Conservation (phyloP, 2,113 vertebrate species). For the Festucalex cinctus region DNA sequence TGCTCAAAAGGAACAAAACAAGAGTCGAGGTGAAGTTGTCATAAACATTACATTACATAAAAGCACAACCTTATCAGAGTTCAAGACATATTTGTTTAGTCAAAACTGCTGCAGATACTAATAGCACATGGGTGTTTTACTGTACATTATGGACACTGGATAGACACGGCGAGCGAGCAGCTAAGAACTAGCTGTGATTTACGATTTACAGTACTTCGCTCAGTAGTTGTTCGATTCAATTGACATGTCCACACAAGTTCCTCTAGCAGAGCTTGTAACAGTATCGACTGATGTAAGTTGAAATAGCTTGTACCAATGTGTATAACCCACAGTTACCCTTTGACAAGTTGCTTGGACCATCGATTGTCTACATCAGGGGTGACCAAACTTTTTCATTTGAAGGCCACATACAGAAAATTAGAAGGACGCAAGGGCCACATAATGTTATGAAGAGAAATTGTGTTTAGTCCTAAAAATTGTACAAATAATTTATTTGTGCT, state of each 20-base stretch:
- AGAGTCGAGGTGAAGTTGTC: slow-evolving; percentile 26
- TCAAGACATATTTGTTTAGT: not conserved
- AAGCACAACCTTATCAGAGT: slow-evolving; percentile 21
- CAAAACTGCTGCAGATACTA: not conserved
- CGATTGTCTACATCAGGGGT: too few relatives aligned
- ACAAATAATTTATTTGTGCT: too few relatives aligned
- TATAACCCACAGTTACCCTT: not conserved
- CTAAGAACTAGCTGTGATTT: not conserved
- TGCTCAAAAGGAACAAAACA: slow-evolving; percentile 40
- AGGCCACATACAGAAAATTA: too few relatives aligned
- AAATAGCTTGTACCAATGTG: too few relatives aligned
- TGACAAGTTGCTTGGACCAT: not conserved
- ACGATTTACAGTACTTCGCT: not conserved
- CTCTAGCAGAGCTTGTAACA: too few relatives aligned
- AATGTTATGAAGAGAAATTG: too few relatives aligned
- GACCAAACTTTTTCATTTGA: too few relatives aligned
- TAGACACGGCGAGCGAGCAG: not conserved
- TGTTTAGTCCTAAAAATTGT: too few relatives aligned
- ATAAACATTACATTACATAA: slow-evolving; percentile 43
- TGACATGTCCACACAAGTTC: not conserved
- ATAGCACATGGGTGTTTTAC: slow-evolving; percentile 11
- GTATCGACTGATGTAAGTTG: too few relatives aligned
- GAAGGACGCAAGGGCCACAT: too few relatives aligned
- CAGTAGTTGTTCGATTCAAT: not conserved
- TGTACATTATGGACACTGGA: too few relatives aligned